These are phyloP conservation scores for Willowsia nigromaculata DNA, from an alignment of 2,888 invertebrate genomes.

Conservation along the genomic window DNA sequence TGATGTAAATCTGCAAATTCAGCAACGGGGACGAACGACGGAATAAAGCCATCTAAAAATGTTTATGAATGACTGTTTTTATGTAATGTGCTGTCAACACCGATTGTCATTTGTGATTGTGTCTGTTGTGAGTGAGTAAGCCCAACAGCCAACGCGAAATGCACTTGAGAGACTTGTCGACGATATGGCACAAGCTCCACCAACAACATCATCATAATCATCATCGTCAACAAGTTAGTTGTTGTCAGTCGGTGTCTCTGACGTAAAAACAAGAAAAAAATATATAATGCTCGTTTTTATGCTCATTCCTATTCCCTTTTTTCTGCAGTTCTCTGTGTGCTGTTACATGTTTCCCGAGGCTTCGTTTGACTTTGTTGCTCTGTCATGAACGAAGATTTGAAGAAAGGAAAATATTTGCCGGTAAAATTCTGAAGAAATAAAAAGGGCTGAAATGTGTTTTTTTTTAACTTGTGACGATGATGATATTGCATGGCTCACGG, in stretches of 20 bases:
- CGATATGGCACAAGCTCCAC: constrained; percentile 10
- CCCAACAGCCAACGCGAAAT: neutral
- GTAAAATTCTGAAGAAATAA: neutral
- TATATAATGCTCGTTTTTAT: neutral
- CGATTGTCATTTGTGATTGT: neutral
- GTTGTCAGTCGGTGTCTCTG: neutral
- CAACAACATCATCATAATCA: neutral
- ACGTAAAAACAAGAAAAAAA: constrained; percentile 27
- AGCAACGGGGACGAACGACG: neutral
- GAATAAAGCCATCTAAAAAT: constrained; percentile 37
- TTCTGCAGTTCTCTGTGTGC: neutral
- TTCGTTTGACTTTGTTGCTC: constrained; percentile 20
- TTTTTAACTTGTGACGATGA: neutral
- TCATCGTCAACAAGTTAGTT: neutral
- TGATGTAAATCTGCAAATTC: neutral
- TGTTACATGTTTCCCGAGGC: constrained; percentile 11
- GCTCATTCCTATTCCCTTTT: constrained; percentile 4
- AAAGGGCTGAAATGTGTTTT: neutral
- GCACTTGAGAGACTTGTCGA: neutral
- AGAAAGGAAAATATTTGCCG: neutral
- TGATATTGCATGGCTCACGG: neutral
- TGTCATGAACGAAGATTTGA: neutral
- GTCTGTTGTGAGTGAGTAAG: neutral
- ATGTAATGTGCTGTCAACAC: constrained; percentile 47
- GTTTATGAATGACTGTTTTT: constrained; percentile 60